These are phyloP conservation scores for Linyphia triangularis DNA, from an alignment of 2,888 invertebrate species.

Conservation along the genomic window DNA sequence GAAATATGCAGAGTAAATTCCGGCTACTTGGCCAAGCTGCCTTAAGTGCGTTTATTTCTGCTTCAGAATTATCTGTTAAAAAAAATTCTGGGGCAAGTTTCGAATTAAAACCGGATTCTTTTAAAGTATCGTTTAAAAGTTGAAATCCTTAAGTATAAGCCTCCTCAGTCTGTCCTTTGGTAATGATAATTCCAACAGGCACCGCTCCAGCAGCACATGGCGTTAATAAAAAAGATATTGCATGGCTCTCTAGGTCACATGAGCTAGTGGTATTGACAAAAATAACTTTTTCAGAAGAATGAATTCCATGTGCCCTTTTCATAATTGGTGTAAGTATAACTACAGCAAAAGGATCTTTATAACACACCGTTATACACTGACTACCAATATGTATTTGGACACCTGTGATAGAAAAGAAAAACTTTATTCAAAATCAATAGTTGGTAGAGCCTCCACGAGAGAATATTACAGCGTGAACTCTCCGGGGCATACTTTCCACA, in stretches of 20 bases:
- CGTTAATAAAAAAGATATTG: background rate
- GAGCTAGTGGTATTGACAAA: background rate
- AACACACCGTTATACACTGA: too few relatives aligned
- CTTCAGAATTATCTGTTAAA: constrained; percentile 9
- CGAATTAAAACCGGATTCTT: background rate
- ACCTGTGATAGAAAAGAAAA: too few relatives aligned
- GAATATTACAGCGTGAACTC: too few relatives aligned
- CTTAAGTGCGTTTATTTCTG: background rate
- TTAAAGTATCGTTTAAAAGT: background rate
- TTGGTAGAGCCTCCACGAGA: too few relatives aligned
- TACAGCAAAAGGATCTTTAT: background rate
- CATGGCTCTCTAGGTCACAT: background rate
- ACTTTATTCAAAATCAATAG: too few relatives aligned
- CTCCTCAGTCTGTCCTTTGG: background rate
- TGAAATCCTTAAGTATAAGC: background rate
- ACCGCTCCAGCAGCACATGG: background rate
- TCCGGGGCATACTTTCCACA: too few relatives aligned
- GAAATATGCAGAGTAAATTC: constrained; percentile 13
- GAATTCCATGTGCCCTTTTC: background rate
- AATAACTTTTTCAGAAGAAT: background rate
- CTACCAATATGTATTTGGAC: too few relatives aligned
- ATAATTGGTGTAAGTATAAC: background rate
- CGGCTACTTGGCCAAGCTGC: background rate
- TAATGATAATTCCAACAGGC: constrained; percentile 5
- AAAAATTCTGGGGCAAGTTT: background rate